Base-by-base conservation (phyloP, 2,797 vertebrate genomes). In the Avahi laniger region DNA sequence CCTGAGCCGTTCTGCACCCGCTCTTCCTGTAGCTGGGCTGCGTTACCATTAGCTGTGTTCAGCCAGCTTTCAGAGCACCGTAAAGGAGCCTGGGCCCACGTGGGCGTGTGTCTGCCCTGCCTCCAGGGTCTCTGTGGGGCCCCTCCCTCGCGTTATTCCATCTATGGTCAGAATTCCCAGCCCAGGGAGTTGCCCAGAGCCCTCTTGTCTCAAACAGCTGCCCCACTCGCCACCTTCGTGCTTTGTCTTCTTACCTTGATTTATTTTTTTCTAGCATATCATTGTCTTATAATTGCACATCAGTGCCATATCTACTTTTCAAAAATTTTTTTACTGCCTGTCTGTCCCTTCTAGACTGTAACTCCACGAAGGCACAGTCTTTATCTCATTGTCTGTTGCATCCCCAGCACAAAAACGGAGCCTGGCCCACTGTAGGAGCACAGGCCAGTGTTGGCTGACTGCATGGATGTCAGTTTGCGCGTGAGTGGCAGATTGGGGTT, bases 201-300 rank as follows among this genome's bases (percentile, higher is more conserved):
- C 57, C 24, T 46, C 59, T n/a, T 6, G 30, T 43, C 41, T 65
- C 4, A 26, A 52, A 5, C 17, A 63, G 43, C 43, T n/a, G 24
- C 46, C 48, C n/a, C 2, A 9, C 17, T 14, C 1, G 3, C 6
- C 63, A 11, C n/a, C 63, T 52, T 52, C 14, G 6, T 0, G 13
- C 4, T 18, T 46, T 17, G 8, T 46, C 33, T 33, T 18, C 41
- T 65, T 30, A 41, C 52, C n/a, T 59, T 41, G 24, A 48, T 26
- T 46, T 46, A 82, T 61, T 48, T 65, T 65, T 48, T 28, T 11
- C 18, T 35, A 38, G 7, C 35, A 28, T 38, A 28, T 57, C 7
- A 26, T 80, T 54, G 4, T 57, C 1, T 24, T 33, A 65, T 48
- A 48, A 65, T n/a, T 65, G 22, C 0, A 24, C 4, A 24, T 65